phyloP scores from a whole-genome alignment of 2,888 invertebrate genomes.

The Melikaiella ostensackeni region DNA sequence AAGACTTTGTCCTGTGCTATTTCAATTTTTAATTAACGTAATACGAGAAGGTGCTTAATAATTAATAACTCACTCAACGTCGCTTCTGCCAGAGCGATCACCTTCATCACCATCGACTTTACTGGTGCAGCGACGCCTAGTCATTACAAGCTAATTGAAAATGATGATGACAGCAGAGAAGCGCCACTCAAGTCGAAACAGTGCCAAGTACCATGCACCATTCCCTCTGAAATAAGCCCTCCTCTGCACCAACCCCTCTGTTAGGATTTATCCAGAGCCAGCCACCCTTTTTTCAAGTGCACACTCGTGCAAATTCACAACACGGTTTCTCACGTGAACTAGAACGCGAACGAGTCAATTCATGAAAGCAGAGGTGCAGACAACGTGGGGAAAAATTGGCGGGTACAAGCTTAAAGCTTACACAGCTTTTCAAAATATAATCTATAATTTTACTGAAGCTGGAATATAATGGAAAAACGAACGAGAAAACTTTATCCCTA shows the following conservation, averaged over 20 bases:
- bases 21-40: slow-evolving; percentile 71
- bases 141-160: slow-evolving; percentile 73
- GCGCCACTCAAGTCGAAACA: slow-evolving; percentile 68
- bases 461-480: background rate
- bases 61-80: slow-evolving; percentile 68
- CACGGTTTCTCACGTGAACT: slow-evolving; percentile 48
- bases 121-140: slow-evolving; percentile 62
- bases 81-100: slow-evolving; percentile 42
- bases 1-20: slow-evolving; percentile 60
- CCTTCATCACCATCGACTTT: slow-evolving; percentile 48
- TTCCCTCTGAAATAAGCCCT: slow-evolving; percentile 47
- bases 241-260: slow-evolving; percentile 21
- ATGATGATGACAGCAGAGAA: slow-evolving; percentile 69
- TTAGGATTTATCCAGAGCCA: background rate
- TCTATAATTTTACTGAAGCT: background rate
- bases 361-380: slow-evolving; percentile 49
- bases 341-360: slow-evolving; percentile 53
- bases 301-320: slow-evolving; percentile 39
- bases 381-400: slow-evolving; percentile 48
- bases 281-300: slow-evolving; percentile 48
- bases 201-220: slow-evolving; percentile 61
- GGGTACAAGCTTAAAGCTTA: slow-evolving; percentile 17
- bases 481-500: no score
- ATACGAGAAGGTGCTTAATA: slow-evolving; percentile 68
- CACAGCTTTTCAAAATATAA: background rate